phyloP scores from a whole-genome alignment of 1,140 invertebrate species.

The Andricus grossulariae region DNA sequence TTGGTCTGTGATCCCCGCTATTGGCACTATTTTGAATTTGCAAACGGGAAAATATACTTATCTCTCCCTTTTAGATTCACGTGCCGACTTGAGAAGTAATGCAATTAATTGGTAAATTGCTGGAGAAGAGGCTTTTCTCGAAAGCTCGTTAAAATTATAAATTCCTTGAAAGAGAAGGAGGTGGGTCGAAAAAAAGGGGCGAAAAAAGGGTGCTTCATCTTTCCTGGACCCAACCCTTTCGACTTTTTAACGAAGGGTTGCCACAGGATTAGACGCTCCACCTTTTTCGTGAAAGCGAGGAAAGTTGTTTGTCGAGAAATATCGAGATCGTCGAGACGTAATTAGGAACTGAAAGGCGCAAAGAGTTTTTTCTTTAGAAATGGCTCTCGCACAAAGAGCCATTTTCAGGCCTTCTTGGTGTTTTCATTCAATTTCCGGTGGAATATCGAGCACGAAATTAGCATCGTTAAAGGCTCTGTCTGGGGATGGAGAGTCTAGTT shows the following conservation, averaged over 20 bases:
- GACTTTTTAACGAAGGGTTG: not conserved
- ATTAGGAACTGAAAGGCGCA: no score
- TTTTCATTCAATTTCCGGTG: no score
- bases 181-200: not conserved
- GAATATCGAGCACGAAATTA: no score
- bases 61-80: not conserved
- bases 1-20: no score
- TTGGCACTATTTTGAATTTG: no score
- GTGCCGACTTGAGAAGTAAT: constrained; percentile 7
- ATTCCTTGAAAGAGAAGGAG: not conserved
- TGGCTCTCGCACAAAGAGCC: not conserved
- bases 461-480: no score
- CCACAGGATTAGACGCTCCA: constrained; percentile 2
- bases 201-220: constrained; percentile 2
- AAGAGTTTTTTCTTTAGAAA: not conserved
- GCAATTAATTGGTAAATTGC: constrained; percentile 4
- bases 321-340: not conserved
- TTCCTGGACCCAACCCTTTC: not conserved
- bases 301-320: constrained; percentile 9
- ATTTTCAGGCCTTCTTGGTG: no score
- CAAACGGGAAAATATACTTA: not conserved
- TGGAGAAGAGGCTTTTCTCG: not conserved
- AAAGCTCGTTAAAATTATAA: constrained; percentile 3
- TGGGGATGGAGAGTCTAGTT: no score
- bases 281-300: not conserved